Base-by-base conservation (phyloP, 2,888 invertebrate species). In the Dicyrtomina minuta region DNA sequence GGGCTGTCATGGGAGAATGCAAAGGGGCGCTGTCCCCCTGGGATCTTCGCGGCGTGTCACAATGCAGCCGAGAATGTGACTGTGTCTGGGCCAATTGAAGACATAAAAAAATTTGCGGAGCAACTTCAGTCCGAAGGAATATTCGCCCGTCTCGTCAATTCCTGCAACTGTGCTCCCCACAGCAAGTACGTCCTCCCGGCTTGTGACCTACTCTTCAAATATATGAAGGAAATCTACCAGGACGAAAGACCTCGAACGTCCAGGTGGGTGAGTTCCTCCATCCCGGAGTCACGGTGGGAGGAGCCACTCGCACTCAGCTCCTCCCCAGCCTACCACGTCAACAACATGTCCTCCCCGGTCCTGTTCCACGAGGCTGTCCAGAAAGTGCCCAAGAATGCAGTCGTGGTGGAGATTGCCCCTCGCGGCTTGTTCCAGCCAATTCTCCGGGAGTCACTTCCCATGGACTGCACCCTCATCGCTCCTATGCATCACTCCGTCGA, bases 51-150 rank as follows among this genome's bases (percentile, higher is more conserved):
- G 15, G 96, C 96, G 58, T 98, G 98, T 82, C 95, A 98, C 84
- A 99, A 99, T 83, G 89, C 95, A 70, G 86, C 84, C 71, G 96
- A 97, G 81, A 95, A 92, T 78, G 95, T 97, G 13, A 95, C 96
- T 13, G 85, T 98, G 73, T 97, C 97, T 5, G 98, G 97, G 0
- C 92, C 93, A 0, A 86, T 87, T 49, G 86, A 84, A 1, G 85
- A 87, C 0, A 84, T 94, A 2, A 83, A 85, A 43, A 85, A 86
- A 76, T 88, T 93, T 80, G 88, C 91, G 15, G 86, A 85, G n/a
- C 81, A 87, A 79, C 83, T 94, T 56, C 84, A 87, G 75, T 85
- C 86, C 1, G 89, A 92, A 80, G 89, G 89, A 43, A 85, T 91
- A 72, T 95, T 94, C 81, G 93, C 91, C 20, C 91, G 88, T 76